Evolutionary conservation across 2,888 invertebrate genomes (phyloP).

Genomic region (Pollenia labialis): DNA sequence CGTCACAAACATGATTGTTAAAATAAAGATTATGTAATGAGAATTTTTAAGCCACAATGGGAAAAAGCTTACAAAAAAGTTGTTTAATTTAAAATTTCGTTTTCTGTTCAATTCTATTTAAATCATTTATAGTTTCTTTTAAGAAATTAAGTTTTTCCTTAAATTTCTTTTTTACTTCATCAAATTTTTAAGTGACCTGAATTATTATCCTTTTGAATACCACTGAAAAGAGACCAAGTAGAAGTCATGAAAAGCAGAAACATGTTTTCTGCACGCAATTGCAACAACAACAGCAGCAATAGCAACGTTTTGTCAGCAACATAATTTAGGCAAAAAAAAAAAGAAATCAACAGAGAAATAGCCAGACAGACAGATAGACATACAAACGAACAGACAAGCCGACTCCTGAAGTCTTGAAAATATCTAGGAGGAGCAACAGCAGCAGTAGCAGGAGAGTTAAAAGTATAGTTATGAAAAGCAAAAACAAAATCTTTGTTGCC

Average conservation of each 20-base stretch:
- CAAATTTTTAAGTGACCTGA: slow-evolving; percentile 57
- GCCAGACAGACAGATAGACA: slow-evolving; percentile 37
- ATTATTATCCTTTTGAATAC: slow-evolving; percentile 34
- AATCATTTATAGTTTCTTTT: background rate
- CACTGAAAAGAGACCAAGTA: slow-evolving; percentile 1
- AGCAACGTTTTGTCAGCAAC: slow-evolving; percentile 48
- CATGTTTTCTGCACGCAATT: background rate
- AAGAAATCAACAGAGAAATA: background rate
- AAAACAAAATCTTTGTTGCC: slow-evolving; percentile 38
- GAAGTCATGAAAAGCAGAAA: slow-evolving; percentile 21
- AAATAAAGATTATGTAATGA: background rate
- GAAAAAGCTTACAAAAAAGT: too few species aligned
- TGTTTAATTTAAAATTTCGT: too few species aligned
- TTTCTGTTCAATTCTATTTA: background rate
- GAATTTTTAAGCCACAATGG: too few species aligned
- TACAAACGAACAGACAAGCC: background rate
- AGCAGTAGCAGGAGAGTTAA: background rate
- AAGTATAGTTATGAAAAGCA: background rate
- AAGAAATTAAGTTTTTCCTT: background rate
- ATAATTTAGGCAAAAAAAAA: slow-evolving; percentile 53
- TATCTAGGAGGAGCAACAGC: background rate
- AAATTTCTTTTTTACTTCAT: slow-evolving; percentile 18
- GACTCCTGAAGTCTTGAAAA: background rate
- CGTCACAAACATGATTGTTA: background rate
- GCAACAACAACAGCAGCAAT: slow-evolving; percentile 18